Base-by-base conservation (phyloP, 2,797 vertebrate genomes). In the Siniperca obscura region DNA sequence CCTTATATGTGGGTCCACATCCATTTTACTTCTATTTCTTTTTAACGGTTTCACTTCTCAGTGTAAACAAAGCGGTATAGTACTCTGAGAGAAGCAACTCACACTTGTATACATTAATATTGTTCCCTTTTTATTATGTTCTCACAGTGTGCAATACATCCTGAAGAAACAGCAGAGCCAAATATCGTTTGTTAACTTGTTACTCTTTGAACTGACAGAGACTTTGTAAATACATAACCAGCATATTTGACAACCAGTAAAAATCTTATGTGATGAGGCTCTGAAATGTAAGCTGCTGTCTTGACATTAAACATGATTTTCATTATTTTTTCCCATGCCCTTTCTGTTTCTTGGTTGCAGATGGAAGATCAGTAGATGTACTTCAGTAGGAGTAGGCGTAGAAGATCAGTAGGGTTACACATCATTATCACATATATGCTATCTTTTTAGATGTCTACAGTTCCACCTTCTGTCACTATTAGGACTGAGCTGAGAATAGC, bases 351-450 rank as follows among this genome's bases (percentile, higher is more conserved):
- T 75, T 60, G 34, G 27, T 9, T 65, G 1, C 50, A 57, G 66
- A 74, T 42, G 44, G 4, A 70, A 78, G 65, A 71, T 83, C 61
- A 78, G 65, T 80, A 44, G 74, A 57, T 70, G 34, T 16, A 72
- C 66, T 83, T 79, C 64, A 79, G 61, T 68, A 30, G 42, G 40
- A 78, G 72, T 65, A 64, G 70, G 60, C 72, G 40, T 65, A 42
- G 44, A 68, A 48, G 62, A 84, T 80, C 86, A 77, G 50, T 30
- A 10, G 7, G 78, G 84, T 85, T 75, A 55, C 46, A 82, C 64
- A 80, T 88, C 84, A 82, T 88, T 84, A 84, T 78, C 62, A 73
- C 61, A 57, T 50, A 57, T 34, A 57, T 38, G 74, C 38, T 74
- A 16, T 78, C 38, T 59, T 84, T 80, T 25, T 25, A 56, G 53